phyloP scores from a whole-genome alignment of 2,797 vertebrate species.

The Micrastur ruficollis region DNA sequence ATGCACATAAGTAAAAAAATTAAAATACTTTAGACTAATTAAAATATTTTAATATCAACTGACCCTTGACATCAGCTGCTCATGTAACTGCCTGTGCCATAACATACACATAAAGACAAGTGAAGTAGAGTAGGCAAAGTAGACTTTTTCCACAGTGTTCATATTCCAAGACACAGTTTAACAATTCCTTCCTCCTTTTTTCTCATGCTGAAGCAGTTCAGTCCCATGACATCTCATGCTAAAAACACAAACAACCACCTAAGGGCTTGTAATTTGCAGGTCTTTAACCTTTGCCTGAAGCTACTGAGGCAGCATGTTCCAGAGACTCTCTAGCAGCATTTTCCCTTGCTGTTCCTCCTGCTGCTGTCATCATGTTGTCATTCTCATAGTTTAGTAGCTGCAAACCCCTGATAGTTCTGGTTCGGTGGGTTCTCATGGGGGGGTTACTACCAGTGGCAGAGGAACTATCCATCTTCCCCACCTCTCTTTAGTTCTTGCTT shows the following conservation, averaged over 20 bases:
- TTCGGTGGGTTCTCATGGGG: accelerated
- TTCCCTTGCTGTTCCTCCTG: not conserved
- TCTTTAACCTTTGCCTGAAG: not conserved
- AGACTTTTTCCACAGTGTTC: not conserved
- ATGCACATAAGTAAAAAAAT: not conserved
- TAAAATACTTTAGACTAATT: not conserved
- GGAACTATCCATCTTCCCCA: not conserved
- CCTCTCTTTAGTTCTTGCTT: not conserved
- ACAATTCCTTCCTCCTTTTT: not conserved
- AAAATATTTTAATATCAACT: not conserved
- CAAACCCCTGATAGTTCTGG: not conserved
- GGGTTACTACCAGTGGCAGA: not conserved
- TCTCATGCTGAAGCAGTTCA: not conserved
- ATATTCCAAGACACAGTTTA: not conserved
- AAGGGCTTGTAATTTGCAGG: not conserved
- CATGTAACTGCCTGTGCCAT: not conserved
- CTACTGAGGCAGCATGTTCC: not conserved
- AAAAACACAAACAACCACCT: not conserved
- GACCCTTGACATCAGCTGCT: not conserved
- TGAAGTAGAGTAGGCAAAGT: not conserved
- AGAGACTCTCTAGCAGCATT: not conserved
- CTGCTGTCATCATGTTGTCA: not conserved
- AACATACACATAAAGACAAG: not conserved
- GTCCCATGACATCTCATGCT: not conserved
- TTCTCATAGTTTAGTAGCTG: not conserved